A percentile compares a stretch with the other conserved stretches of the same genome.
Evolutionary conservation across 2,888 invertebrate genomes (phyloP).

Genomic region (Chrysolina haemoptera): DNA sequence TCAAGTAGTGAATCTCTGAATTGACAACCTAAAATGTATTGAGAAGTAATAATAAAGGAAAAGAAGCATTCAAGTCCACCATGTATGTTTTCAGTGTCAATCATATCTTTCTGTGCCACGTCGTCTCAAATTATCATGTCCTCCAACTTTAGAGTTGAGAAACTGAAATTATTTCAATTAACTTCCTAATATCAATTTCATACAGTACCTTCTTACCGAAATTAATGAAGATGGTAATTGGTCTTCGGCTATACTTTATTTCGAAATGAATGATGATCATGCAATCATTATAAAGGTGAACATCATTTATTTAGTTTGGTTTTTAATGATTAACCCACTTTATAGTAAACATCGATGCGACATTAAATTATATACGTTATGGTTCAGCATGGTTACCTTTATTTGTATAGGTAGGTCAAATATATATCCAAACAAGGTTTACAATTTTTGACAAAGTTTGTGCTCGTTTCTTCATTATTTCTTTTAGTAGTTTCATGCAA

Average conservation of each 20-base stretch:
- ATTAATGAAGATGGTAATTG: conserved; percentile 2
- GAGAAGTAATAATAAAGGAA: too few relatives aligned
- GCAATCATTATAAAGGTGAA: conserved; percentile 20
- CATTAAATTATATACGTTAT: neutral
- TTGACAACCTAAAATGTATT: too few relatives aligned
- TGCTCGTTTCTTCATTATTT: too few relatives aligned
- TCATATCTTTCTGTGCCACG: neutral
- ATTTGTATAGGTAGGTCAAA: too few relatives aligned
- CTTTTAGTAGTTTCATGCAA: too few relatives aligned
- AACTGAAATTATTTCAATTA: conserved; percentile 3
- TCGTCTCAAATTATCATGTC: neutral
- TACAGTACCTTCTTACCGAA: neutral
- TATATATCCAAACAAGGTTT: neutral
- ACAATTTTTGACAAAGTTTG: neutral
- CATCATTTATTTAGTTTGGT: conserved; percentile 12
- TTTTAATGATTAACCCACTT: conserved; percentile 15
- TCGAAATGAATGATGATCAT: conserved; percentile 5
- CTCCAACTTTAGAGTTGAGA: neutral
- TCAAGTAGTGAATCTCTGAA: too few relatives aligned
- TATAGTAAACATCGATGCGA: neutral
- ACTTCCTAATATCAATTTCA: conserved; percentile 15
- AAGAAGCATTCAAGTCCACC: neutral
- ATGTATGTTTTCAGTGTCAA: neutral
- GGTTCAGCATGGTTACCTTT: neutral
- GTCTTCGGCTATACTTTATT: conserved; percentile 8